Evolutionary conservation across 2,888 invertebrate genomes (phyloP), one percentile per base, ranked within the genome.

Genomic region (Torymus texanus): DNA sequence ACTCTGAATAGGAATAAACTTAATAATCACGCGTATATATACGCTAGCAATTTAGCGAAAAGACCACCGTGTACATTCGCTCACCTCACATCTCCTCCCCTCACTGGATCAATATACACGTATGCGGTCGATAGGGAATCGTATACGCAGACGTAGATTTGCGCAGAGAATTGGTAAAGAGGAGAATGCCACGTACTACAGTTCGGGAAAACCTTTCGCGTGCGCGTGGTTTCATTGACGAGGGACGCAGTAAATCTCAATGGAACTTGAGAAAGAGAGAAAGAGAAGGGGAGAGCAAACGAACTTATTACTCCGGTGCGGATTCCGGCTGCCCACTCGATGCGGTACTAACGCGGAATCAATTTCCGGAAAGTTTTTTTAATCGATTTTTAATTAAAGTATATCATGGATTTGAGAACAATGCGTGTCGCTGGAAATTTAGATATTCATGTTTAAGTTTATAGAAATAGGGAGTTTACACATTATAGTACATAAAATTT

Each of bases 171-270:
- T 41, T 5, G 41, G 63, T 65, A 63, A 13, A 41, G 16, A n/a
- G 55, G n/a, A 18, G 21, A 50, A 62, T 56, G 70, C 18, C 56
- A 51, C 75, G 66, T 74, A 41, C 41, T 21, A 41, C 41, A 62
- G 68, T 16, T 24, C 11, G 50, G 24, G 18, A 50, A 13, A 41
- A 41, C 41, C 5, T 11, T 41, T 2, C 14, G 16, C 18, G 18
- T 51, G 16, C 18, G 18, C 58, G 51, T 11, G 24, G 51, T 51
- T 14, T 68, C 79, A 75, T 75, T 75, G 72, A 79, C 55, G 58
- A 13, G 29, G 16, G 18, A 51, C 51, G 12, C 53, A 61, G 70
- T 79, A 75, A 79, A 79, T 79, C 67, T 79, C 72, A 66, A 75
- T 72, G 72, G 21, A 72, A 75, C 70, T 63, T 55, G 14, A 29